Conservation (phyloP, 2,888 invertebrate species). For the Caenorhabditis sp. region DNA sequence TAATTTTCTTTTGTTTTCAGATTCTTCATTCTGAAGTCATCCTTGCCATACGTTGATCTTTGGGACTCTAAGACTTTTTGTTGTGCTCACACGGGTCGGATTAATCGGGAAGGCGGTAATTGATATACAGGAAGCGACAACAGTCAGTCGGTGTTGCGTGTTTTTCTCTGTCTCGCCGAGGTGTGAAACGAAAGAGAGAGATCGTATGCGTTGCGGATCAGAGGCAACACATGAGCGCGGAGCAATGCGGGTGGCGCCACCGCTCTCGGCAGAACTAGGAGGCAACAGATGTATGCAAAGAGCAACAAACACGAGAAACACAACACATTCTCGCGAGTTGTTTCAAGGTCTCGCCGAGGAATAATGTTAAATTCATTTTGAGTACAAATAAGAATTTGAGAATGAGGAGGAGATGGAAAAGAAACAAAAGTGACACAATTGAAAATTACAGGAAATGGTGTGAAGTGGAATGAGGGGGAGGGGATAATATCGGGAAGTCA, state of each 20-base stretch:
- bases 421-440: constrained; percentile 23
- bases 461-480: not conserved
- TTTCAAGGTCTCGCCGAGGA: constrained; percentile 5
- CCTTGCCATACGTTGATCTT: constrained; percentile 22
- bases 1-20: no score
- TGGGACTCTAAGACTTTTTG: constrained; percentile 32
- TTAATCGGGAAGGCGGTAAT: constrained; percentile 42
- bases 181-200: constrained; percentile 54
- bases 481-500: not conserved
- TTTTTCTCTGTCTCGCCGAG: constrained; percentile 23
- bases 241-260: not conserved
- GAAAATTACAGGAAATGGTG: constrained; percentile 25
- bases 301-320: constrained; percentile 57
- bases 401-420: constrained; percentile 12
- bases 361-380: constrained; percentile 25
- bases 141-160: constrained; percentile 24
- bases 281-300: constrained; percentile 28
- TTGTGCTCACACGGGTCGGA: constrained; percentile 17
- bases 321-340: constrained; percentile 55
- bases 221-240: constrained; percentile 42
- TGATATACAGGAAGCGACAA: constrained; percentile 53
- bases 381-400: constrained; percentile 30
- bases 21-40: not conserved
- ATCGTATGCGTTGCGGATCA: constrained; percentile 62
- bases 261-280: constrained; percentile 11